These are phyloP conservation scores for Drosophila paulistorum DNA, from an alignment of 1,140 invertebrate genomes.

Conservation along the genomic window DNA sequence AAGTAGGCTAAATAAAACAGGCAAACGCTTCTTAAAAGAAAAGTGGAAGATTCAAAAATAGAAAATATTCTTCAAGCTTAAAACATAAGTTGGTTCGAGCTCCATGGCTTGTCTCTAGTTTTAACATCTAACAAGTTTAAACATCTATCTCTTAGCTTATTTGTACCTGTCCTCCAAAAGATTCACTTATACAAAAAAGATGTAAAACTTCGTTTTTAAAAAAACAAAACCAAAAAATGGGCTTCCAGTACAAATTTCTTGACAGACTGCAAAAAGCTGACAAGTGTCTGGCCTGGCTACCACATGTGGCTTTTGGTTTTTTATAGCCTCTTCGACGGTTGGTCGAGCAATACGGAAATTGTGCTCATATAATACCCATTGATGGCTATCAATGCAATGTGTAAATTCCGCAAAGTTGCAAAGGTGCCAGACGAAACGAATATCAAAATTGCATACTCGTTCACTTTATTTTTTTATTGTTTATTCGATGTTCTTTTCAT, in stretches of 20 bases:
- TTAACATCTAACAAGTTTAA: no score
- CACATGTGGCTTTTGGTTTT: background rate
- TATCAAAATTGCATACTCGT: background rate
- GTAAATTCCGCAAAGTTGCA: background rate
- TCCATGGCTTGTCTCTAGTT: no score
- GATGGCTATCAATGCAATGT: background rate
- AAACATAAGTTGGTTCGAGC: no score
- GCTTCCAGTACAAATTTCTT: background rate
- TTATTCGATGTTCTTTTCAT: background rate
- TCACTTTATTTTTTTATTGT: background rate
- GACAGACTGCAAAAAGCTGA: conserved; percentile 1
- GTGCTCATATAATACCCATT: conserved; percentile 6
- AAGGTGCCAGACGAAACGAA: background rate
- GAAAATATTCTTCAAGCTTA: no score
- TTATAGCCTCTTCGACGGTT: background rate
- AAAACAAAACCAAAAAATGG: background rate
- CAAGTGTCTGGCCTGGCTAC: background rate
- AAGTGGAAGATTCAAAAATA: no score
- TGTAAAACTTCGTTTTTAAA: background rate
- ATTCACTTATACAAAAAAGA: no score
- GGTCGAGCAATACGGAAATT: background rate
- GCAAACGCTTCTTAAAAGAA: no score
- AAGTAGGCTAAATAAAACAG: no score
- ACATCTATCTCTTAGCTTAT: no score
- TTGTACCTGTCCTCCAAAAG: background rate